phyloP scores from a whole-genome alignment of 2,113 vertebrate species.

The Sorex araneus region DNA sequence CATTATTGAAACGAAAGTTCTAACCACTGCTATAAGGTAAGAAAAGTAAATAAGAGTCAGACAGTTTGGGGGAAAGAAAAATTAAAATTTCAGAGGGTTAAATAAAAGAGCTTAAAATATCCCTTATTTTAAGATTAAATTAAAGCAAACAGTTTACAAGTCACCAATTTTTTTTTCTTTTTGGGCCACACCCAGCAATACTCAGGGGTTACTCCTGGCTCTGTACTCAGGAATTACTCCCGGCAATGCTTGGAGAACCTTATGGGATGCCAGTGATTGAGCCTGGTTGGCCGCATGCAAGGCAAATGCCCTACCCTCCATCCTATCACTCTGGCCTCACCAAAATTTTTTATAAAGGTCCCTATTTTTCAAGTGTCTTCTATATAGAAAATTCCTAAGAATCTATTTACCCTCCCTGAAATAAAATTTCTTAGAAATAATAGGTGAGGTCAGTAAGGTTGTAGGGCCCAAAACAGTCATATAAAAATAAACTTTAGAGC shows the following conservation, averaged over 20 bases:
- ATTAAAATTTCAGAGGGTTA: not conserved
- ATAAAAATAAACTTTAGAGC: not conserved
- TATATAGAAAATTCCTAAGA: conserved; percentile 31
- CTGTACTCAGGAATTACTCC: too few species aligned
- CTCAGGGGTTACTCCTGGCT: too few species aligned
- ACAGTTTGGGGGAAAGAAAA: conserved; percentile 1
- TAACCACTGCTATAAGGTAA: conserved; percentile 38
- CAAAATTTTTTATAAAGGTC: too few species aligned
- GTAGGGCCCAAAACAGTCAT: not conserved
- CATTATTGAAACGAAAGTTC: not conserved
- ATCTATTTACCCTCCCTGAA: not conserved
- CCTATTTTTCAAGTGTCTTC: not conserved
- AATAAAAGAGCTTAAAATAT: not conserved
- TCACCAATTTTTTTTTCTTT: too few species aligned
- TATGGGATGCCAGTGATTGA: too few species aligned
- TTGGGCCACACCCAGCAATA: too few species aligned
- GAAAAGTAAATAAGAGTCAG: conserved; percentile 37
- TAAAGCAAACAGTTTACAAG: too few species aligned
- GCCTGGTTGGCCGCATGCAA: too few species aligned
- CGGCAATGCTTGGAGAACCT: too few species aligned
- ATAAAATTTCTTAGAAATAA: not conserved
- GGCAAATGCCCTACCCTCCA: too few species aligned
- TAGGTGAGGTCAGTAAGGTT: not conserved
- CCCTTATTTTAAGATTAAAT: too few species aligned
- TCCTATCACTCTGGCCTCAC: too few species aligned